Percentiles rank a stretch among this genome's conserved stretches.
These are phyloP conservation scores for Trinectes maculatus DNA, from an alignment of 2,113 vertebrate species.

Conservation along the genomic window DNA sequence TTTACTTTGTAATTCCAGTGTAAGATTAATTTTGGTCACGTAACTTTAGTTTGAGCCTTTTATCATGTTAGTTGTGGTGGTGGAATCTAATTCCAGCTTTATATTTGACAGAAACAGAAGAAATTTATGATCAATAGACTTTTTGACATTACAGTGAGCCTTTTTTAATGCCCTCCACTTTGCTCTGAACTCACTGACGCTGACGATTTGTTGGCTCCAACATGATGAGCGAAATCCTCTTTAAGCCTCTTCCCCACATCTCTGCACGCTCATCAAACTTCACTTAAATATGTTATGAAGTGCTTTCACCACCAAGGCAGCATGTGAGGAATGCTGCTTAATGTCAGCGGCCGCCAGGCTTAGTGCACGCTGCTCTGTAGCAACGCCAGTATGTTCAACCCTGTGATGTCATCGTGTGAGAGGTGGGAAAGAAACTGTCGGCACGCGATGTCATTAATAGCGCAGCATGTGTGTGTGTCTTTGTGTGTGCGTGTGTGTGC, in stretches of 20 bases:
- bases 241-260: conserved; percentile 31
- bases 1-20: too few species aligned
- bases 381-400: conserved; percentile 18
- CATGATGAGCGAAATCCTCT: conserved; percentile 15
- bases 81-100: neutral
- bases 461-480: neutral
- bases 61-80: too few species aligned
- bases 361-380: conserved; percentile 23
- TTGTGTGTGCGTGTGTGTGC: neutral
- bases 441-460: conserved; percentile 58
- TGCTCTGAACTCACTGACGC: conserved; percentile 10
- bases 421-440: conserved; percentile 15
- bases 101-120: conserved; percentile 20
- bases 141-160: neutral
- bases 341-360: conserved; percentile 54
- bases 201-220: conserved; percentile 31
- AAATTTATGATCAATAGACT: conserved; percentile 6
- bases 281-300: conserved; percentile 57
- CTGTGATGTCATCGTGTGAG: conserved; percentile 61
- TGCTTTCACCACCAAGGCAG: conserved; percentile 35
- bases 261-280: conserved; percentile 54
- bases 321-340: conserved; percentile 58
- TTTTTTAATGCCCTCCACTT: neutral
- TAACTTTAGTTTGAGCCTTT: too few species aligned
- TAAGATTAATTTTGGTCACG: too few species aligned